These are phyloP conservation scores for Luehdorfia chinensis DNA, from an alignment of 1,140 invertebrate species.

Conservation along the genomic window DNA sequence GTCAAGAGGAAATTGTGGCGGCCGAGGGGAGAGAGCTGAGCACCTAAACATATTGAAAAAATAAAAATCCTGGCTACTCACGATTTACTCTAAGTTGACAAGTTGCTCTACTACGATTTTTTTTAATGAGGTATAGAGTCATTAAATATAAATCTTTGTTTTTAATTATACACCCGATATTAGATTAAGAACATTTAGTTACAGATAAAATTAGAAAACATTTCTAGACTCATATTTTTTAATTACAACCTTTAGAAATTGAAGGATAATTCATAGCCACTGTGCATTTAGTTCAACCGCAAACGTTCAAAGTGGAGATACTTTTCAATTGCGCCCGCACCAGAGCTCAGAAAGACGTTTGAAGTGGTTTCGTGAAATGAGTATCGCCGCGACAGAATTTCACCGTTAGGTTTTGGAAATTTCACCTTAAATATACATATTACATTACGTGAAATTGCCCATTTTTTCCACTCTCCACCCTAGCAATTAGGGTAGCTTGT, in stretches of 20 bases:
- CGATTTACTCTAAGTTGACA: conserved; percentile 20
- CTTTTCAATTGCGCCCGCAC: conserved; percentile 31
- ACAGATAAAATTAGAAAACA: not conserved
- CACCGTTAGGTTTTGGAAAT: conserved; percentile 53
- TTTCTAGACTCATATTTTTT: no score
- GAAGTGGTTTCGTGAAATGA: conserved; percentile 68
- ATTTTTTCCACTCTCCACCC: conserved; percentile 77
- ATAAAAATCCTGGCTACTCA: conserved; percentile 72
- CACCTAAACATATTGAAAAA: conserved; percentile 76
- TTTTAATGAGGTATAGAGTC: no score
- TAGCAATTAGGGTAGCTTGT: conserved; percentile 72
- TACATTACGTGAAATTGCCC: conserved; percentile 77
- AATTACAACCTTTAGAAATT: no score
- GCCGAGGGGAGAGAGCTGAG: conserved; percentile 61
- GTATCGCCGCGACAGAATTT: conserved; percentile 66
- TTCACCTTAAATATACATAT: conserved; percentile 76
- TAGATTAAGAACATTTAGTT: no score
- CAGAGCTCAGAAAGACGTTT: conserved; percentile 54
- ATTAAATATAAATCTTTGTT: not conserved
- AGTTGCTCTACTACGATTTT: conserved; percentile 40
- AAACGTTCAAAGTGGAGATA: conserved; percentile 43
- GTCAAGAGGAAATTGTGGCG: conserved; percentile 75
- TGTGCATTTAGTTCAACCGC: not conserved
- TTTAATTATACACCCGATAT: no score
- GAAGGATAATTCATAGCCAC: not conserved